A percentile compares a stretch with the other conserved stretches of the same genome.
phyloP scores from a whole-genome alignment of 1,140 invertebrate genomes.

The Drosophila athabasca region DNA sequence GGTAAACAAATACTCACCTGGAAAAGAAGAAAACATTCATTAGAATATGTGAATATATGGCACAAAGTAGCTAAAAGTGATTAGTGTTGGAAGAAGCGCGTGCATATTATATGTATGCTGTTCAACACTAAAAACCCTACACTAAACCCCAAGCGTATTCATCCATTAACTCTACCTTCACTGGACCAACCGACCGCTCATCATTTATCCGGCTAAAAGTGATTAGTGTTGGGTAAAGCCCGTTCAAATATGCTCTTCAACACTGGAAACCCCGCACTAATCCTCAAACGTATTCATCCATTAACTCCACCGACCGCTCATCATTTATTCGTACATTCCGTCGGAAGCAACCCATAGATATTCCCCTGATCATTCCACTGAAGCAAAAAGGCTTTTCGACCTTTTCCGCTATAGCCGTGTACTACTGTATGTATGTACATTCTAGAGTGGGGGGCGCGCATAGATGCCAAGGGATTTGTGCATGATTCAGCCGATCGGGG shows the following conservation, averaged over 20 bases:
- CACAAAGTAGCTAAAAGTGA: too few species aligned
- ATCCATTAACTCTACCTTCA: not conserved
- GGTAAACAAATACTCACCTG: constrained; percentile 55
- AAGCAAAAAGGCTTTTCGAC: constrained; percentile 38
- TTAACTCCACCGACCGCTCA: constrained; percentile 23
- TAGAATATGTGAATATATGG: too few species aligned
- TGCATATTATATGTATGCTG: too few species aligned
- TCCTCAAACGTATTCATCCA: constrained; percentile 1
- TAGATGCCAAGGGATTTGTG: constrained; percentile 58
- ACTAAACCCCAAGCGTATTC: constrained; percentile 2
- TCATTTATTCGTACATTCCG: constrained; percentile 29
- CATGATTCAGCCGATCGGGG: constrained; percentile 59
- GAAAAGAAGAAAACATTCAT: not conserved
- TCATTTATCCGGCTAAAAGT: constrained; percentile 41
- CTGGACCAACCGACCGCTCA: constrained; percentile 21
- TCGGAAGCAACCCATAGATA: constrained; percentile 19
- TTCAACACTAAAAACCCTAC: constrained; percentile 5
- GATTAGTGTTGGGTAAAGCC: not conserved
- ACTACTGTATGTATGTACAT: constrained; percentile 4
- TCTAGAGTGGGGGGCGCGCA: constrained; percentile 19
- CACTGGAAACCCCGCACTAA: constrained; percentile 17
- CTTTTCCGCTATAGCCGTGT: constrained; percentile 7
- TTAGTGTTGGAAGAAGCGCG: not conserved
- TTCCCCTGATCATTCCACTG: constrained; percentile 23
- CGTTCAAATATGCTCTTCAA: too few species aligned